phyloP scores from a whole-genome alignment of 2,797 vertebrate genomes.

The Cyclopterus lumpus region DNA sequence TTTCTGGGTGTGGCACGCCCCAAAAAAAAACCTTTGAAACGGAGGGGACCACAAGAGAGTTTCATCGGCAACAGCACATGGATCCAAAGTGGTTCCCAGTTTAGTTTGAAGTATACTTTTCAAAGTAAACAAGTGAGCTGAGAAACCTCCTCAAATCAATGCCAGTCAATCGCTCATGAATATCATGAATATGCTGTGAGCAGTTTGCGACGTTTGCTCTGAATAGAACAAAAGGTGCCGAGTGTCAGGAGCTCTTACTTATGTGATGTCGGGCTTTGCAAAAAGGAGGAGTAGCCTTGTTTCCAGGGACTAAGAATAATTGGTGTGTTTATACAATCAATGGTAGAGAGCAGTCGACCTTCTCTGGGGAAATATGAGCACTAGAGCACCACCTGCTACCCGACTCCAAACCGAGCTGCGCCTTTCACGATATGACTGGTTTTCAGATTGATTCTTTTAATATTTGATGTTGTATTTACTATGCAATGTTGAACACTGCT shows the following conservation, averaged over 20 bases:
- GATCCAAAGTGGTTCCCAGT: conserved; percentile 18
- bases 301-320: conserved; percentile 72
- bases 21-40: conserved; percentile 4
- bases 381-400: conserved; percentile 63
- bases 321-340: conserved; percentile 76
- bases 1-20: conserved; percentile 18
- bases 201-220: conserved; percentile 24
- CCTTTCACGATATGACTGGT: conserved; percentile 29
- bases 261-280: conserved; percentile 44
- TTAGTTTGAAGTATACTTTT: conserved; percentile 36
- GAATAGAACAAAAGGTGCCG: conserved; percentile 33
- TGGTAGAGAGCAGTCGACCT: conserved; percentile 55
- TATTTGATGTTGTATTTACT: conserved; percentile 15
- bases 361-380: conserved; percentile 76
- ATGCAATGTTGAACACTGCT: background rate
- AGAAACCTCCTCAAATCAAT: conserved; percentile 41
- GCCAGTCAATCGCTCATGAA: conserved; percentile 45
- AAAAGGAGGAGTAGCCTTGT: conserved; percentile 51
- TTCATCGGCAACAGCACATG: conserved; percentile 18
- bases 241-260: conserved; percentile 44
- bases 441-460: conserved; percentile 26
- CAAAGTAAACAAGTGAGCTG: conserved; percentile 41
- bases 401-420: conserved; percentile 33
- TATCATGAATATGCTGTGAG: conserved; percentile 46
- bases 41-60: conserved; percentile 23